Base-by-base conservation (phyloP, 2,888 invertebrate genomes). In the Agapetus fuscipes region DNA sequence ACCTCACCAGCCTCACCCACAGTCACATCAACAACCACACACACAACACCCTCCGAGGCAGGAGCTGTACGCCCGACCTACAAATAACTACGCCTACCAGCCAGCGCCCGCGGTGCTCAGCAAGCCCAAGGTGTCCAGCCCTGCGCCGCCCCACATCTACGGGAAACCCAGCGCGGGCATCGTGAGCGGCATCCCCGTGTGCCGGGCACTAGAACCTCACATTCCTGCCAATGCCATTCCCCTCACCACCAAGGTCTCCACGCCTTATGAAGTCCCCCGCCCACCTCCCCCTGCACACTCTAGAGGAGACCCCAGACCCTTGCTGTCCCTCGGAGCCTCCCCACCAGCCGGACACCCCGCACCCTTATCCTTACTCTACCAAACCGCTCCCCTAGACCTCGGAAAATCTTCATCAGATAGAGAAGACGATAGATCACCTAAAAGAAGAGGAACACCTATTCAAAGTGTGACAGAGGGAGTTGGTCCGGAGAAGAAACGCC, bases 351-450 rank as follows among this genome's bases (percentile, higher is more conserved):
- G 61, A 39, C 53, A 58, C 38, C 55, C 56, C 31, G 54, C 59
- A 11, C 54, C 65, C 30, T 58, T 67, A 37, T 64, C 72, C 1
- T 17, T 34, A 3, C 46, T 66, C 34, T 76, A 80, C 54, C 85
- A 86, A 61, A 82, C 82, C 40, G 84, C 85, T 55, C 86, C 86
- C 9, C 66, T 86, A 20, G 85, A 86, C 58, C 72, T 86, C 39
- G 85, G 85, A 25, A n/a, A n/a, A n/a, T 74, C 83, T 17, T 60
- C 72, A 35, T 71, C 74, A 30, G 72, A 69, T 29, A 56, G 70
- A 12, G 53, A 61, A 17, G 50, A 53, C 3, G 50, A 50, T 20
- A 38, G 40, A 2, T 74, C 82, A 30, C 81, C 83, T 1, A 77
- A 82, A 52, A 64, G 82, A 33, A 78, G 82, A 52, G 62, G 64